phyloP scores from a whole-genome alignment of 2,888 invertebrate species.

The Molorchus minor region DNA sequence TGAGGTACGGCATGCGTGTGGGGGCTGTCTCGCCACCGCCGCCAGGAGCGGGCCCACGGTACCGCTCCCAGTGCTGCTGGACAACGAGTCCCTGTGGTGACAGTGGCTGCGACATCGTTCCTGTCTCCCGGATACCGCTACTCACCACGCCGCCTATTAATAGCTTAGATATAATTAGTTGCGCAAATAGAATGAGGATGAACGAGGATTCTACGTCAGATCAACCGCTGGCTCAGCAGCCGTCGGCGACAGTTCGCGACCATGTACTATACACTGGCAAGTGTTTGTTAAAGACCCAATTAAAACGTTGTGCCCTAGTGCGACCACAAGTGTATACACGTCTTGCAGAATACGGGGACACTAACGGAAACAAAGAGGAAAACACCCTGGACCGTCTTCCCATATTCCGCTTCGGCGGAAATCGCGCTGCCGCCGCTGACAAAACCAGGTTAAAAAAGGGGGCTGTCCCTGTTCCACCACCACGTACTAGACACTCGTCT shows the following conservation, averaged over 20 bases:
- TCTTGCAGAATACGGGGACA: conserved; percentile 56
- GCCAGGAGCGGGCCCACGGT: conserved; percentile 64
- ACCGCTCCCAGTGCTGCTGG: conserved; percentile 63
- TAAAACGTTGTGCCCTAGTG: conserved; percentile 59
- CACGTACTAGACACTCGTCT: conserved; percentile 53
- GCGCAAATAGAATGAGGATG: conserved; percentile 62
- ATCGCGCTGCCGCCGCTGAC: conserved; percentile 55
- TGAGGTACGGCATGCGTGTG: conserved; percentile 76
- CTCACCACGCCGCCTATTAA: conserved; percentile 60
- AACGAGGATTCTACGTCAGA: conserved; percentile 60
- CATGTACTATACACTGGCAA: conserved; percentile 57
- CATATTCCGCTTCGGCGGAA: conserved; percentile 77
- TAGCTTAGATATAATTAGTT: conserved; percentile 64
- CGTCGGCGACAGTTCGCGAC: conserved; percentile 56
- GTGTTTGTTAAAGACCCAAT: conserved; percentile 55
- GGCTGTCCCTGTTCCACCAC: conserved; percentile 56
- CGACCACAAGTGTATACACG: conserved; percentile 59
- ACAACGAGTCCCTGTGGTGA: conserved; percentile 60
- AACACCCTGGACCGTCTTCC: conserved; percentile 85
- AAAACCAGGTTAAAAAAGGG: conserved; percentile 71
- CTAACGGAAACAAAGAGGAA: conserved; percentile 56
- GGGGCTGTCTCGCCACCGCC: conserved; percentile 66
- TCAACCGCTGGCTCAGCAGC: conserved; percentile 52
- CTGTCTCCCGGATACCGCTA: conserved; percentile 61
- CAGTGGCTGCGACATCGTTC: conserved; percentile 65